Evolutionary conservation across 2,888 invertebrate species (phyloP).

Genomic region (Nemotelus nigrinus): DNA sequence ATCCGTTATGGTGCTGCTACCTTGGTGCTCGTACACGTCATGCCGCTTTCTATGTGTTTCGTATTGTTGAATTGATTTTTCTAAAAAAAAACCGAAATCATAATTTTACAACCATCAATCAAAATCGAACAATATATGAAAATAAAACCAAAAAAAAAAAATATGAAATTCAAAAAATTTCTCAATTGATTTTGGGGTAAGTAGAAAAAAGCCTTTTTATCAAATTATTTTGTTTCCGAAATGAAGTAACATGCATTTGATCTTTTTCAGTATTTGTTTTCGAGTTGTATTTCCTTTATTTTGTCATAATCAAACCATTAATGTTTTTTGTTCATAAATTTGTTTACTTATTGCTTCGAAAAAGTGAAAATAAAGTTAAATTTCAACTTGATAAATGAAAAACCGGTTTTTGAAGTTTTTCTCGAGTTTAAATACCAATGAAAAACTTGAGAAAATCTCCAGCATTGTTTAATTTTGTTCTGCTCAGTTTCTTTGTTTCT

Average conservation of each 20-base stretch:
- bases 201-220: neutral
- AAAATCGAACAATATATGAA: slow-evolving; percentile 8
- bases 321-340: too few species aligned
- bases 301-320: neutral
- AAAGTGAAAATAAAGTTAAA: neutral
- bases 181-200: slow-evolving; percentile 24
- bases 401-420: neutral
- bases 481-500: neutral
- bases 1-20: slow-evolving; percentile 22
- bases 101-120: neutral
- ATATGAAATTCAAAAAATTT: slow-evolving; percentile 1
- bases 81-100: neutral
- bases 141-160: neutral
- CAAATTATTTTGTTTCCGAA: too few species aligned
- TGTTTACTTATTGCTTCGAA: neutral
- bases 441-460: too few species aligned
- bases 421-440: too few species aligned
- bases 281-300: neutral
- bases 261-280: neutral
- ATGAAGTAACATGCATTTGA: too few species aligned
- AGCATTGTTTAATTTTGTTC: too few species aligned
- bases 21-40: slow-evolving; percentile 15
- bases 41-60: slow-evolving; percentile 41
- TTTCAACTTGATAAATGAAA: neutral
- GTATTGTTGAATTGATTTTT: slow-evolving; percentile 31